These are phyloP conservation scores for Acronicta psi DNA, from an alignment of 2,888 invertebrate species.

Conservation along the genomic window DNA sequence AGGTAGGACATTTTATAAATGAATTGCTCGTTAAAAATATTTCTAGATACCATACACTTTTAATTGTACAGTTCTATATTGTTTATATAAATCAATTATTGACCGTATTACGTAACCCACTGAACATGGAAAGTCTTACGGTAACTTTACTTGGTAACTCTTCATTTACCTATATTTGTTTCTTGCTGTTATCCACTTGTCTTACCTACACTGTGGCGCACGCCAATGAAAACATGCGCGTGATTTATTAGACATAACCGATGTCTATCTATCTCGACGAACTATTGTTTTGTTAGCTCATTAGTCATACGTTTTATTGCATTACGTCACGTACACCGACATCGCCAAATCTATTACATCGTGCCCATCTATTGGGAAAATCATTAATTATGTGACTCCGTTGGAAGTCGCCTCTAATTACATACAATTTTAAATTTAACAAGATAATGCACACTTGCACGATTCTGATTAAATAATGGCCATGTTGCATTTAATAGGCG, in stretches of 20 bases:
- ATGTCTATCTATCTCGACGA: slow-evolving; percentile 59
- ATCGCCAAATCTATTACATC: slow-evolving; percentile 32
- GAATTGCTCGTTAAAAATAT: too few relatives aligned
- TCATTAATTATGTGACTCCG: slow-evolving; percentile 30
- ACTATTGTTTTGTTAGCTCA: slow-evolving; percentile 63
- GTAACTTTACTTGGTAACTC: too few relatives aligned
- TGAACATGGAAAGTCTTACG: too few relatives aligned
- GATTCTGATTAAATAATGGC: slow-evolving; percentile 30
- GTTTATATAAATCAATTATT: too few relatives aligned
- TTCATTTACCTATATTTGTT: too few relatives aligned
- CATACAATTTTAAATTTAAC: slow-evolving; percentile 22
- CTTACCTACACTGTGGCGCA: slow-evolving; percentile 33
- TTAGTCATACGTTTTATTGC: slow-evolving; percentile 58
- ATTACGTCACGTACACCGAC: slow-evolving; percentile 53
- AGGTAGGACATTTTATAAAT: too few relatives aligned
- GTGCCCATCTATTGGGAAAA: slow-evolving; percentile 37
- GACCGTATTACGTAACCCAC: too few relatives aligned
- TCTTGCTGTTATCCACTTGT: background rate
- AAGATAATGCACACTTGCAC: slow-evolving; percentile 32
- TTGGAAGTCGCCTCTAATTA: slow-evolving; percentile 18
- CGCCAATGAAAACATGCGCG: slow-evolving; percentile 41
- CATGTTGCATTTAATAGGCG: slow-evolving; percentile 15
- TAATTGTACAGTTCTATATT: too few relatives aligned
- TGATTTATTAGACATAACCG: slow-evolving; percentile 62
- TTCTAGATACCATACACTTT: too few relatives aligned